Conservation (phyloP, 30 jellyfish, hydroid and myxozoan species). For the Pseudorhiza aurosa region DNA sequence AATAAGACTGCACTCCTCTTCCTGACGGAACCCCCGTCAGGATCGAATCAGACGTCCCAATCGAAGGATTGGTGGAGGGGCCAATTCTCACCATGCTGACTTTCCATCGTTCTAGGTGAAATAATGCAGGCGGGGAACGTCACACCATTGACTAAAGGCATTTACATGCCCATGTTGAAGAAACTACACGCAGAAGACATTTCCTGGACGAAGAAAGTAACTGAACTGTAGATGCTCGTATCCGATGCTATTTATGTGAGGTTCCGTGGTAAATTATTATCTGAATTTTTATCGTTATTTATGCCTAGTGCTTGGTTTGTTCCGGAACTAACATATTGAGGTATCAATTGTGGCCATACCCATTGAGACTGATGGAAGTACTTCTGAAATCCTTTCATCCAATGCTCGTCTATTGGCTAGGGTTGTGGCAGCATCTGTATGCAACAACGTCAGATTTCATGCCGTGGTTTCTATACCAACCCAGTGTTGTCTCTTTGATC, state of each 20-base stretch:
- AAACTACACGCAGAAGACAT: constrained; percentile 80
- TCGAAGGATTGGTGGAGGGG: background rate
- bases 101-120: constrained; percentile 62
- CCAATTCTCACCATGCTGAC: background rate
- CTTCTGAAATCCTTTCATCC: too few relatives aligned
- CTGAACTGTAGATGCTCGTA: constrained; percentile 19
- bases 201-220: constrained; percentile 61
- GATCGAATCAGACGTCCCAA: too few relatives aligned
- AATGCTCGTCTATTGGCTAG: too few relatives aligned
- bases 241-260: background rate
- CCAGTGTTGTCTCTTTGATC: too few relatives aligned
- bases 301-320: too few relatives aligned
- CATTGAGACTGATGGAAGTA: too few relatives aligned
- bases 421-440: too few relatives aligned
- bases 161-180: constrained; percentile 87
- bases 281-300: too few relatives aligned
- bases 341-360: too few relatives aligned
- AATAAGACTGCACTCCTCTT: background rate
- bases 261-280: background rate
- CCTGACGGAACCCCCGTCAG: background rate
- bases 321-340: too few relatives aligned
- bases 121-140: constrained; percentile 85
- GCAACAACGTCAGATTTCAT: too few relatives aligned
- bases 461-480: too few relatives aligned
- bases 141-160: constrained; percentile 73